These are phyloP conservation scores for Baryphthengus martii DNA, from an alignment of 2,113 vertebrate species.

Conservation along the genomic window DNA sequence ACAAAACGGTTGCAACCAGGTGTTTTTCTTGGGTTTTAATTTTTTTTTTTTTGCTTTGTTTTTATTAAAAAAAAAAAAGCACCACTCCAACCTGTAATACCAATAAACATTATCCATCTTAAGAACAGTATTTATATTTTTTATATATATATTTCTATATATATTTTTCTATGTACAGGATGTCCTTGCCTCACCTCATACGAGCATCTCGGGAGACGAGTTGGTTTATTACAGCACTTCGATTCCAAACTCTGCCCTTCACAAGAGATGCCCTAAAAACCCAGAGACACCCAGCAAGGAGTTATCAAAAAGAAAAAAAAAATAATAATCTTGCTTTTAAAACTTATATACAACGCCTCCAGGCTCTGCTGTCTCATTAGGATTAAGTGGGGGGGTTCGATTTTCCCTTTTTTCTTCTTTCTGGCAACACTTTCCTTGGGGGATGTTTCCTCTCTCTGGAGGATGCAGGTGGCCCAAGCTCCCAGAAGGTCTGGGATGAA, in stretches of 20 bases:
- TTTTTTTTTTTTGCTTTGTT: neutral
- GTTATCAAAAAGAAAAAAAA: neutral
- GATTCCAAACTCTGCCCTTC: constrained; percentile 36
- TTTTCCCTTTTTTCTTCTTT: neutral
- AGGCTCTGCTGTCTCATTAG: neutral
- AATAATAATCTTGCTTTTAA: neutral
- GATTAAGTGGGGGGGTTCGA: neutral
- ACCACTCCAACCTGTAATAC: constrained; percentile 55
- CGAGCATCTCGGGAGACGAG: neutral
- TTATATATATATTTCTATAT: constrained; percentile 51
- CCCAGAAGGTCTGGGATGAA: neutral
- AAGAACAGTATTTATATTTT: constrained; percentile 55
- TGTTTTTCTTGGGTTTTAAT: neutral
- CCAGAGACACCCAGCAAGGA: constrained; percentile 25
- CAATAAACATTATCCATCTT: constrained; percentile 57
- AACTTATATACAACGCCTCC: constrained; percentile 24
- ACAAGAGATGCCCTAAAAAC: constrained; percentile 1
- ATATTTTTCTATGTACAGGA: constrained; percentile 56
- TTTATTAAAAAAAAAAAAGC: neutral
- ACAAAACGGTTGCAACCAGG: neutral
- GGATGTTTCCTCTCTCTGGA: neutral
- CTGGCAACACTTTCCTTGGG: neutral
- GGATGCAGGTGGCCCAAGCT: neutral
- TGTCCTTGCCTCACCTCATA: neutral
- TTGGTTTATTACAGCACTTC: constrained; percentile 19